phyloP scores from a whole-genome alignment of 2,888 invertebrate genomes.

The Liodrosophila aerea region DNA sequence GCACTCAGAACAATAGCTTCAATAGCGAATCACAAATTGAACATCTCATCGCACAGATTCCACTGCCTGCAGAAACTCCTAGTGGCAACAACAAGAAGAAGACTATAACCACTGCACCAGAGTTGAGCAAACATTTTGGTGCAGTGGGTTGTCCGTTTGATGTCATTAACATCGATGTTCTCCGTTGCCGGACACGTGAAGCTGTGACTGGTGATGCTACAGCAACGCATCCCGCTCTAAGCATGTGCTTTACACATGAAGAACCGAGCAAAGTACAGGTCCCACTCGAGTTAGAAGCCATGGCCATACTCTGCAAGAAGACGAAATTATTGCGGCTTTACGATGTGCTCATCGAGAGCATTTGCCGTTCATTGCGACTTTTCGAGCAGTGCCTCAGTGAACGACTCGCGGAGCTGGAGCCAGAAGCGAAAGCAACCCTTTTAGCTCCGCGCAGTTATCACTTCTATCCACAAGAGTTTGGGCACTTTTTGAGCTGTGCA shows the following conservation, averaged over 20 bases:
- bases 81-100: slow-evolving; percentile 42
- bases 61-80: slow-evolving; percentile 42
- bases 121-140: slow-evolving; percentile 48
- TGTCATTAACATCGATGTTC: slow-evolving; percentile 78
- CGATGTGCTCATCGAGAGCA: slow-evolving; percentile 89
- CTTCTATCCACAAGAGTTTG: slow-evolving; percentile 86
- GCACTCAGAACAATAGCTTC: slow-evolving; percentile 63
- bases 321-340: slow-evolving; percentile 87
- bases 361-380: slow-evolving; percentile 87
- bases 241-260: slow-evolving; percentile 69
- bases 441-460: slow-evolving; percentile 85
- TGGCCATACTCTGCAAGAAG: slow-evolving; percentile 87
- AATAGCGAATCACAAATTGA: slow-evolving; percentile 70
- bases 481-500: slow-evolving; percentile 90
- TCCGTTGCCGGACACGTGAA: slow-evolving; percentile 80
- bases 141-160: slow-evolving; percentile 76
- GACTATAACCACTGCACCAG: slow-evolving; percentile 4
- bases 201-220: slow-evolving; percentile 36
- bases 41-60: slow-evolving; percentile 57
- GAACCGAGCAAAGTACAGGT: slow-evolving; percentile 81
- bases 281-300: slow-evolving; percentile 87
- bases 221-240: slow-evolving; percentile 62
- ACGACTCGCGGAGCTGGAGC: slow-evolving; percentile 82
- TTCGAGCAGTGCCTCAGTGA: slow-evolving; percentile 86
- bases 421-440: slow-evolving; percentile 40